Base-by-base conservation (phyloP, 2,113 vertebrate genomes). In the Ia io region DNA sequence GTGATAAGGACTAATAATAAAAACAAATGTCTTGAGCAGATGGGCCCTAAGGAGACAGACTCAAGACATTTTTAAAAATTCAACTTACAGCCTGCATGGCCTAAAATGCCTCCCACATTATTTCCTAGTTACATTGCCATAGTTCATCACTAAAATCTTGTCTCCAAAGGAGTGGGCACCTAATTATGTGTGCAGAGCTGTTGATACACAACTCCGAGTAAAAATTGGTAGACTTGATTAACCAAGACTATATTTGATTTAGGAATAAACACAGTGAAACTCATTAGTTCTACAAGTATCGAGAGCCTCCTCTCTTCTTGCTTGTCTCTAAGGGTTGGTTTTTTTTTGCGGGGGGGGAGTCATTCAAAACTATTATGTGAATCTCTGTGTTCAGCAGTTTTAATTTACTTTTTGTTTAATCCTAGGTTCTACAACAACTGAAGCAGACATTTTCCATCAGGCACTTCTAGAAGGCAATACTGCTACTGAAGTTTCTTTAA, bases 361-460 rank as follows among this genome's bases (percentile, higher is more conserved):
- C 32, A 80, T 92, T 94, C 23, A 49, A 12, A 71, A 84, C 17
- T 7, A 18, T 79, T 85, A 47, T 28, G 14, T 89, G 70, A 30
- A 13, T 92, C 56, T 84, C 20, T 84, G 1, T 69, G 7, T 44
- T 44, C 40, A 9, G 23, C 65, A 37, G 80, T n/a, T 73, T 59
- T 49, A 49, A 51, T 79, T 69, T 76, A 3, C 28, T 28, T 40
- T 49, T 49, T 93, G 78, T 44, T 84, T 0, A 22, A 91, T 89
- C 9, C 0, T 96, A 99, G 99, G 98, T 94, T 98, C 98, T 23
- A 98, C 99, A 17, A 99, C 98, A 1, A 99, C 99, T 3, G 99
- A 99, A 97, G 99, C 99, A 95, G 99, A 99, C 95, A 98, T 99
- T 88, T 98, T 99, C 92, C 99, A 99, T 96, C 99, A 99, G 95